Evolutionary conservation across 1,140 invertebrate genomes (phyloP).

Genomic region (Nasonia longicornis): DNA sequence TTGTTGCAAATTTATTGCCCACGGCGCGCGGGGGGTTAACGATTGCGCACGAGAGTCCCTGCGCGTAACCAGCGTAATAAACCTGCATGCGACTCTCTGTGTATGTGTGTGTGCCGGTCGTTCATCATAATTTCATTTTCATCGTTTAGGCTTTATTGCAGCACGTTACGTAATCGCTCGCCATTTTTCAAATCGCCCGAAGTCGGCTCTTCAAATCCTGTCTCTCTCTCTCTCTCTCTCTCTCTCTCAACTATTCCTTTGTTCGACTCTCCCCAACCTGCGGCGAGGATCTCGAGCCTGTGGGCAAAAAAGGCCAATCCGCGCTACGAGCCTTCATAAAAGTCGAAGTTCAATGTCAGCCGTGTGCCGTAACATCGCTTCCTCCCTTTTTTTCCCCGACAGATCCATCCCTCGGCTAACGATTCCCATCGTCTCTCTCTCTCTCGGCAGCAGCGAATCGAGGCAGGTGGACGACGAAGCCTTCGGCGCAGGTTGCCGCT

Average conservation of each 20-base stretch:
- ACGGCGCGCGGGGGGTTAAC: background rate
- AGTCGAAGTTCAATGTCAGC: constrained; percentile 32
- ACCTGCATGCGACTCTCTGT: background rate
- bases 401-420: background rate
- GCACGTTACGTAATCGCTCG: no score
- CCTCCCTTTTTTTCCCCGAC: background rate
- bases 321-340: constrained; percentile 1
- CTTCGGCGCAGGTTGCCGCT: constrained; percentile 27
- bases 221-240: no score
- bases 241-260: no score
- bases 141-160: no score
- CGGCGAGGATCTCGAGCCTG: no score
- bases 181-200: no score
- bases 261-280: no score
- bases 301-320: constrained; percentile 46
- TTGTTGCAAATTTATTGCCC: background rate
- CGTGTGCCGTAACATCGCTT: background rate
- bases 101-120: no score
- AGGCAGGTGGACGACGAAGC: constrained; percentile 35
- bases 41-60: background rate
- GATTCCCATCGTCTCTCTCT: background rate
- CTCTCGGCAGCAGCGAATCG: background rate
- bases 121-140: no score
- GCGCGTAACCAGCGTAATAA: background rate
- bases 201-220: no score